Evolutionary conservation across 2,113 vertebrate genomes (phyloP).

Genomic region (Gopherus evgoodei): DNA sequence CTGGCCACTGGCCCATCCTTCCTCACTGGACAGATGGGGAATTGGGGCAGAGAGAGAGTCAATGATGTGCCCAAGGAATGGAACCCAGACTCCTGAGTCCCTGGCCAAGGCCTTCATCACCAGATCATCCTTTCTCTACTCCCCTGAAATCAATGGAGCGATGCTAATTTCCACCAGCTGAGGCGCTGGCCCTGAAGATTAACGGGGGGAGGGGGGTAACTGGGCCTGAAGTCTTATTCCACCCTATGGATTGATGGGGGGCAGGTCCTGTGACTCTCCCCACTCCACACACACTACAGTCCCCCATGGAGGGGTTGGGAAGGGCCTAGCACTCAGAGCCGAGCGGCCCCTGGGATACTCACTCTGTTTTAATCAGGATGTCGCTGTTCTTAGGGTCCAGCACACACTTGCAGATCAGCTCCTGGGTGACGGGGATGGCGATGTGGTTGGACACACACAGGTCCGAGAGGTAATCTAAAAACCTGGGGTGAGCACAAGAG

Average conservation of each 20-base stretch:
- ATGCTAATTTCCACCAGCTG: background rate
- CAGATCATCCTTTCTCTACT: background rate
- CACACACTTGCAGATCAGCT: slow-evolving; percentile 98
- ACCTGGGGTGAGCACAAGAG: slow-evolving; percentile 76
- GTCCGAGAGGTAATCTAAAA: slow-evolving; percentile 97
- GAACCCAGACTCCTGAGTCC: accelerated
- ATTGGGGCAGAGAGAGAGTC: background rate
- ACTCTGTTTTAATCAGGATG: slow-evolving; percentile 98
- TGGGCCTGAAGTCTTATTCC: background rate
- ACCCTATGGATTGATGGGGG: background rate
- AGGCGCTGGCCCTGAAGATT: background rate
- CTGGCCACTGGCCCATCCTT: background rate
- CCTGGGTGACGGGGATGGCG: slow-evolving; percentile 97
- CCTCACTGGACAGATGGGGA: background rate
- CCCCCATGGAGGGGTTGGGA: accelerated
- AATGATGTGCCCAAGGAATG: background rate
- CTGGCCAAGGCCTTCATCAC: background rate
- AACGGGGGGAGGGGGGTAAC: too few species aligned
- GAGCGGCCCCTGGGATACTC: slow-evolving; percentile 61
- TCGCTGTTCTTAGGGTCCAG: slow-evolving; percentile 96
- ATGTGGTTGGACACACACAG: slow-evolving; percentile 97
- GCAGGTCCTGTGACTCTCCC: background rate
- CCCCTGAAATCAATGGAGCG: background rate
- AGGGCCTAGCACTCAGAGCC: background rate
- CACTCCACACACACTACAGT: background rate